Percentiles rank a stretch among this genome's conserved stretches.
Evolutionary conservation across 2,888 invertebrate genomes (phyloP).

Genomic region (Habrosyne pyritoides): DNA sequence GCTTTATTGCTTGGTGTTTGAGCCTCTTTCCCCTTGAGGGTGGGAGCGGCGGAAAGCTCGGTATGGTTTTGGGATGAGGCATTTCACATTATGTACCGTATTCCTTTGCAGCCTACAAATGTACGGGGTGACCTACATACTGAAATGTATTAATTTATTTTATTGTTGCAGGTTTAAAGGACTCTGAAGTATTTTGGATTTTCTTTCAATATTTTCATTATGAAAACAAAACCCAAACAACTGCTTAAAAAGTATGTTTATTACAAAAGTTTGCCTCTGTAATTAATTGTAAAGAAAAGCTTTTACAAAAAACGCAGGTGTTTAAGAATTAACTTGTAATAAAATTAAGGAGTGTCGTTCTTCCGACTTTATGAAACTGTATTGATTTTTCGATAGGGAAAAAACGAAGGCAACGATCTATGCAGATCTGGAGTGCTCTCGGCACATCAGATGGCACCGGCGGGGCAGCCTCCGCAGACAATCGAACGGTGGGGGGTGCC

Average conservation of each 20-base stretch:
- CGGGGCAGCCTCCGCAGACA: constrained; percentile 83
- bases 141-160: constrained; percentile 2
- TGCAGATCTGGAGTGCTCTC: constrained; percentile 84
- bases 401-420: constrained; percentile 84
- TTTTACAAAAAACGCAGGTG: constrained; percentile 28
- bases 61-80: constrained; percentile 72
- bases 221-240: neutral
- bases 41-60: constrained; percentile 73
- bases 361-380: constrained; percentile 75
- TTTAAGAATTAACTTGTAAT: constrained; percentile 54
- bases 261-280: constrained; percentile 10
- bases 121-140: constrained; percentile 45
- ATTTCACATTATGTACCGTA: constrained; percentile 75
- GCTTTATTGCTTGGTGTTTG: constrained; percentile 80
- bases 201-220: neutral
- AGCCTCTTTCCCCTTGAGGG: constrained; percentile 80
- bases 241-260: constrained; percentile 2
- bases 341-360: constrained; percentile 72
- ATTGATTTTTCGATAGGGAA: constrained; percentile 84
- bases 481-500: constrained; percentile 77
- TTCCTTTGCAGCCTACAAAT: constrained; percentile 57
- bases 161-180: constrained; percentile 1
- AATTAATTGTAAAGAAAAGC: constrained; percentile 20
- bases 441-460: constrained; percentile 84
- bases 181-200: neutral